Percentiles rank a stretch among this genome's conserved stretches.
These are phyloP conservation scores for Acronicta aceris DNA, from an alignment of 2,888 invertebrate species.

Conservation along the genomic window DNA sequence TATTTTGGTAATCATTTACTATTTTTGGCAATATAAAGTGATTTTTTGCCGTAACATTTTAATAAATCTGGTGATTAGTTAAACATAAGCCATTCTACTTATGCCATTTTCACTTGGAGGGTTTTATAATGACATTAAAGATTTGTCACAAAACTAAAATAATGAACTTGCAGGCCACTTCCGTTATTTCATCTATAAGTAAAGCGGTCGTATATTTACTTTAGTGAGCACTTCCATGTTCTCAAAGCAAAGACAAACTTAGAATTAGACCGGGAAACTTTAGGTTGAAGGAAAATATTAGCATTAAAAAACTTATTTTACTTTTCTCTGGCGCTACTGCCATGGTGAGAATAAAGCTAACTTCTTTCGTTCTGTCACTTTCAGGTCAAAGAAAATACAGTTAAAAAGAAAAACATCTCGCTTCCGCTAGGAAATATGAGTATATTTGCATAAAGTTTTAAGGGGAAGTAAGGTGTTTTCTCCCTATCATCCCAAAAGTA, in stretches of 20 bases:
- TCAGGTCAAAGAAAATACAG: constrained; percentile 27
- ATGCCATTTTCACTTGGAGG: too few species aligned
- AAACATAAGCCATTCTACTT: too few species aligned
- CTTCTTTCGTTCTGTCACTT: constrained; percentile 21
- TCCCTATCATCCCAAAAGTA: too few species aligned
- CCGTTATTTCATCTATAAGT: not conserved
- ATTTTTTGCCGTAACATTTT: too few species aligned
- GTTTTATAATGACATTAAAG: too few species aligned
- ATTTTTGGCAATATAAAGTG: too few species aligned
- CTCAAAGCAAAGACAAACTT: constrained; percentile 26
- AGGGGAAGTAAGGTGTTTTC: constrained; percentile 27
- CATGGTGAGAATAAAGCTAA: constrained; percentile 22
- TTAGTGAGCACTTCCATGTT: constrained; percentile 2
- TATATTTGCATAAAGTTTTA: constrained; percentile 60
- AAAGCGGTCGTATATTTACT: constrained; percentile 2
- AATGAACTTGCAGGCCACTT: not conserved
- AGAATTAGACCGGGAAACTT: constrained; percentile 14
- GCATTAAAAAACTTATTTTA: constrained; percentile 30
- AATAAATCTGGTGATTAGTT: too few species aligned
- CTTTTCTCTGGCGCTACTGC: constrained; percentile 14
- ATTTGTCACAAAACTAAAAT: too few species aligned
- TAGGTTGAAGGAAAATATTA: constrained; percentile 26
- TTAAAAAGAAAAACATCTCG: constrained; percentile 30
- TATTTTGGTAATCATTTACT: too few species aligned
- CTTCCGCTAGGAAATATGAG: constrained; percentile 49